Evolutionary conservation across 1,140 invertebrate species (phyloP).

Genomic region (Grapholita molesta): DNA sequence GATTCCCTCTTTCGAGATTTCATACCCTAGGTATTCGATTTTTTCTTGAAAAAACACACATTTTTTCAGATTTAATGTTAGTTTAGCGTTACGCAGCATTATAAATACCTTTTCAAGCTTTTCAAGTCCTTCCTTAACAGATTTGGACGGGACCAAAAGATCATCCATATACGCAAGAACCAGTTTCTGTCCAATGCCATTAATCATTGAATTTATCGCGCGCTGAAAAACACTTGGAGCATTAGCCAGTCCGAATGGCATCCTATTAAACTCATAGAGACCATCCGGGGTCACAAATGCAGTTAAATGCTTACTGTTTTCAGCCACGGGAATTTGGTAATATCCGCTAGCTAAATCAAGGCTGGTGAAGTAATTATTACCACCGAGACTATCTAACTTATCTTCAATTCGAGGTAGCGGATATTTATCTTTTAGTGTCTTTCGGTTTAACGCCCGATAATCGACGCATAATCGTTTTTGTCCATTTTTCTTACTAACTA

Average conservation of each 20-base stretch:
- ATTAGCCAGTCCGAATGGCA: conserved; percentile 9
- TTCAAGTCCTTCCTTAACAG: conserved; percentile 29
- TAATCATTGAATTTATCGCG: conserved; percentile 9
- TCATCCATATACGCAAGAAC: conserved; percentile 20
- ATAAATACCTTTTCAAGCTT: conserved; percentile 41
- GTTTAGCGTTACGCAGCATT: conserved; percentile 20
- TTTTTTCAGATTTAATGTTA: conserved; percentile 28
- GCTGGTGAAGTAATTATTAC: background rate
- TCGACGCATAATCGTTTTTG: background rate
- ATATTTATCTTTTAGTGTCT: background rate
- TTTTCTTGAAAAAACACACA: conserved; percentile 15
- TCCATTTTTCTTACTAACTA: background rate
- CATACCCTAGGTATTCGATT: conserved; percentile 28
- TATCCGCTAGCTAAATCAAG: conserved; percentile 16
- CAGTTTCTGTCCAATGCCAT: conserved; percentile 21
- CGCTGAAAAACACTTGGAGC: conserved; percentile 19
- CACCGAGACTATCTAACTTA: background rate
- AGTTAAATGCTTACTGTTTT: conserved; percentile 6
- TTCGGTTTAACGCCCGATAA: background rate
- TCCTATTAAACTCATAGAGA: background rate
- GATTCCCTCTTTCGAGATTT: background rate
- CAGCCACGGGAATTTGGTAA: conserved; percentile 20
- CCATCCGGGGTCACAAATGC: too few species aligned
- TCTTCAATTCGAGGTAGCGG: background rate
- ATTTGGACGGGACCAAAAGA: background rate